Percentiles rank a stretch among this genome's conserved stretches.
phyloP scores from a whole-genome alignment of 1,140 invertebrate genomes.

The Fopius arisanus region DNA sequence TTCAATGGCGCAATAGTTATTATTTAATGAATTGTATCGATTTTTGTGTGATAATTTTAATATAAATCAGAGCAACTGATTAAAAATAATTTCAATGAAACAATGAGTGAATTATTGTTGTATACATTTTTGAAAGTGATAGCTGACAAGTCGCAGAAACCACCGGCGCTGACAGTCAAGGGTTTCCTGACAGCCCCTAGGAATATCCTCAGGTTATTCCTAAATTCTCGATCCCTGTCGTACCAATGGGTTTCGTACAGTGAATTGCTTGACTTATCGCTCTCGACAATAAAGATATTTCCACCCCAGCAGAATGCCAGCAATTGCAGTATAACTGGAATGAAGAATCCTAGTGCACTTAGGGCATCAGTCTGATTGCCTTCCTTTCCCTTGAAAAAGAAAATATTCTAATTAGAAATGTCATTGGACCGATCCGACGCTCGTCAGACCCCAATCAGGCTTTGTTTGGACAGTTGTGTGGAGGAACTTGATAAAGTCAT shows the following conservation, averaged over 20 bases:
- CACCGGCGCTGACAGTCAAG: neutral
- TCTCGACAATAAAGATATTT: neutral
- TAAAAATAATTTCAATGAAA: neutral
- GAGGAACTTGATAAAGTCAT: no score
- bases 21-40: no score
- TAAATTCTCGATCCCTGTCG: neutral
- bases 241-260: neutral
- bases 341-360: neutral
- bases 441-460: no score
- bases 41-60: no score
- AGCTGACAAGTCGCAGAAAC: neutral
- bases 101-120: no score
- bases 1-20: no score
- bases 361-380: neutral
- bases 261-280: neutral
- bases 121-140: neutral
- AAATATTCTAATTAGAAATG: no score
- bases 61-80: neutral
- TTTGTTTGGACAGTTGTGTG: no score
- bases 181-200: neutral
- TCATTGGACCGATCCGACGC: no score
- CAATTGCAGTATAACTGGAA: neutral
- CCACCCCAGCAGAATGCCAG: neutral
- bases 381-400: neutral
- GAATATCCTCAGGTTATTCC: neutral